phyloP scores from a whole-genome alignment of 64 coral and sea anemone species.

The Anthopleura sola region DNA sequence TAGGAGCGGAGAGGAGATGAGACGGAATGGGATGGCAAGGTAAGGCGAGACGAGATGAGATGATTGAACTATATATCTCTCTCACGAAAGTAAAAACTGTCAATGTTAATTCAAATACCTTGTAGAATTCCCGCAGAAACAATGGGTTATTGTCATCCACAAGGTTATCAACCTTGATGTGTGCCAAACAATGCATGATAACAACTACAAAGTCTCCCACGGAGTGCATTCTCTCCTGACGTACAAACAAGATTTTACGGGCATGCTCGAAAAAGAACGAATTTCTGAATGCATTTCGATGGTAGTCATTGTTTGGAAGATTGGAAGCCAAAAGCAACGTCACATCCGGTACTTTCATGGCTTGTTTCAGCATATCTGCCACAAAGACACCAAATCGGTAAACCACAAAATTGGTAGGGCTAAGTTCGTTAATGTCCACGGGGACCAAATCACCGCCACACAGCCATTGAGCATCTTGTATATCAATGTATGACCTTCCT shows the following conservation, averaged over 20 bases:
- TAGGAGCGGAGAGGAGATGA: background rate
- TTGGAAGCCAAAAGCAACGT: slow-evolving; percentile 96
- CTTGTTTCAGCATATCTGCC: slow-evolving; percentile 79
- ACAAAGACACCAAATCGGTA: slow-evolving; percentile 98
- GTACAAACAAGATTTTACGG: slow-evolving; percentile 86
- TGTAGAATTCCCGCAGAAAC: slow-evolving; percentile 95
- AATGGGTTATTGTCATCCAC: slow-evolving; percentile 91
- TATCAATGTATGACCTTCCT: slow-evolving; percentile 81
- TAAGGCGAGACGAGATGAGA: background rate
- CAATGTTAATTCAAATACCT: slow-evolving; percentile 39
- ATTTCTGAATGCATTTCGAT: slow-evolving; percentile 86
- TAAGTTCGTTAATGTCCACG: slow-evolving; percentile 92
- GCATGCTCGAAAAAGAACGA: slow-evolving; percentile 98
- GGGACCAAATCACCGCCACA: slow-evolving; percentile 88
- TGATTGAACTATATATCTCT: too few relatives aligned
- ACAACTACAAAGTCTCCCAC: slow-evolving; percentile 97
- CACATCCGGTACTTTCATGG: slow-evolving; percentile 87
- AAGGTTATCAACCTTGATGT: slow-evolving; percentile 87
- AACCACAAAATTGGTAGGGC: slow-evolving; percentile 91
- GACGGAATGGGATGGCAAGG: background rate
- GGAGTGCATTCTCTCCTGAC: slow-evolving; percentile 90
- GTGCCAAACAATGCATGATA: slow-evolving; percentile 92
- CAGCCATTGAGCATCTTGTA: slow-evolving; percentile 96
- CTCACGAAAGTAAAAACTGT: too few relatives aligned
- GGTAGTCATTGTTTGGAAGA: slow-evolving; percentile 91